phyloP scores from a whole-genome alignment of 2,113 vertebrate species.

The Alces alces region DNA sequence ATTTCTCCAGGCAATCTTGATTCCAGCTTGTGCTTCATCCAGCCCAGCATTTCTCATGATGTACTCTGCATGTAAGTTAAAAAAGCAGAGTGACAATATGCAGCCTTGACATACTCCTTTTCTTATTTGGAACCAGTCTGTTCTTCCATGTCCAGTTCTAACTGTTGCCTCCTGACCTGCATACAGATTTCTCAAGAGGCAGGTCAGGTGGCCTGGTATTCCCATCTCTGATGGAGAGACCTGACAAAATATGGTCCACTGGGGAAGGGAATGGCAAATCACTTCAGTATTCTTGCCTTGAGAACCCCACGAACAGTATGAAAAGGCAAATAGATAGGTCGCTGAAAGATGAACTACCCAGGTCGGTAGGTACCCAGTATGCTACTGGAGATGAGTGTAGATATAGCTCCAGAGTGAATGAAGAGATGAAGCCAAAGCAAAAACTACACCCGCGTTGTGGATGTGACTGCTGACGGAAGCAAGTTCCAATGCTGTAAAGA shows the following conservation, averaged over 20 bases:
- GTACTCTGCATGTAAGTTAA: not conserved
- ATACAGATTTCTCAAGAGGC: not conserved
- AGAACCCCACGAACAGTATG: not conserved
- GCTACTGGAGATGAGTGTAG: not conserved
- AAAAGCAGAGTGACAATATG: not conserved
- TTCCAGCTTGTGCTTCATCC: not conserved
- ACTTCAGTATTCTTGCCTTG: not conserved
- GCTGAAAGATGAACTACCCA: not conserved
- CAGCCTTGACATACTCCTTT: not conserved
- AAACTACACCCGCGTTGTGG: not conserved
- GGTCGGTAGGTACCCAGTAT: not conserved
- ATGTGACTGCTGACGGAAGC: not conserved
- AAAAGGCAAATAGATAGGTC: not conserved
- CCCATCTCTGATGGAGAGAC: not conserved
- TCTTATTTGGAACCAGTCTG: not conserved
- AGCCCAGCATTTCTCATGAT: rapidly evolving
- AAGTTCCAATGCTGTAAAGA: not conserved
- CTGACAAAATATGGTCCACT: not conserved
- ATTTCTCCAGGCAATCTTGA: not conserved
- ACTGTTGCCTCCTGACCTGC: not conserved
- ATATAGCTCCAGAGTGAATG: not conserved
- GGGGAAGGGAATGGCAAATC: not conserved
- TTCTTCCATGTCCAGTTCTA: not conserved
- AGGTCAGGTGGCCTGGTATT: not conserved
- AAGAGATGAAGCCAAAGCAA: not conserved